A percentile compares a stretch with the other conserved stretches of the same genome.
Evolutionary conservation across 1,140 invertebrate species (phyloP).

Genomic region (Metaphire vulgaris): DNA sequence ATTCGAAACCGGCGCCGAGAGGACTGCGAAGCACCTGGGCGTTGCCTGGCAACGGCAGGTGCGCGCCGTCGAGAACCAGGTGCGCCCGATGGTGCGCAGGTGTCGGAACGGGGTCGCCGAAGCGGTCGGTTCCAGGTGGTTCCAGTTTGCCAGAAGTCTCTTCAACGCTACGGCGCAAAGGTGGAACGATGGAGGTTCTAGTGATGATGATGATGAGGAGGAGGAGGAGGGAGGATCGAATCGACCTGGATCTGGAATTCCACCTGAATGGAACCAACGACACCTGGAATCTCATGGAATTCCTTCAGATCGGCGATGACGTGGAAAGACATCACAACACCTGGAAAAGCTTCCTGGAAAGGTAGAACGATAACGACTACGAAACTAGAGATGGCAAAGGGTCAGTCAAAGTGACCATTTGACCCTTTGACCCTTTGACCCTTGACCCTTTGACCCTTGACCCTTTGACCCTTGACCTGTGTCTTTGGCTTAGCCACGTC

Average conservation of each 20-base stretch:
- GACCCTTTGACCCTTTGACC: not conserved
- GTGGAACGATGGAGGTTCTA: not conserved
- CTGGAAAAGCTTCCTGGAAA: not conserved
- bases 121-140: not conserved
- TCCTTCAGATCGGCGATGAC: not conserved
- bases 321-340: not conserved
- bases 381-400: not conserved
- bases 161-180: not conserved
- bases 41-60: not conserved
- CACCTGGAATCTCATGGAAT: not conserved
- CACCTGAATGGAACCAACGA: not conserved
- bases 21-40: not conserved
- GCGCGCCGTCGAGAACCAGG: not conserved
- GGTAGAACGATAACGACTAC: not conserved
- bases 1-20: not conserved
- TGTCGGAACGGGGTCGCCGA: not conserved
- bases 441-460: not conserved
- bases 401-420: not conserved
- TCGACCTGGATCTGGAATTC: not conserved
- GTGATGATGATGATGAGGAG: not conserved
- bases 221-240: not conserved
- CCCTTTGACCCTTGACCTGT: not conserved
- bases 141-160: not conserved
- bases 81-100: not conserved
- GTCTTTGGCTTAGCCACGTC: not conserved